Percentiles rank a stretch among this genome's conserved stretches.
These are phyloP conservation scores for Salmo trutta DNA, from an alignment of 2,797 vertebrate genomes.

Conservation along the genomic window DNA sequence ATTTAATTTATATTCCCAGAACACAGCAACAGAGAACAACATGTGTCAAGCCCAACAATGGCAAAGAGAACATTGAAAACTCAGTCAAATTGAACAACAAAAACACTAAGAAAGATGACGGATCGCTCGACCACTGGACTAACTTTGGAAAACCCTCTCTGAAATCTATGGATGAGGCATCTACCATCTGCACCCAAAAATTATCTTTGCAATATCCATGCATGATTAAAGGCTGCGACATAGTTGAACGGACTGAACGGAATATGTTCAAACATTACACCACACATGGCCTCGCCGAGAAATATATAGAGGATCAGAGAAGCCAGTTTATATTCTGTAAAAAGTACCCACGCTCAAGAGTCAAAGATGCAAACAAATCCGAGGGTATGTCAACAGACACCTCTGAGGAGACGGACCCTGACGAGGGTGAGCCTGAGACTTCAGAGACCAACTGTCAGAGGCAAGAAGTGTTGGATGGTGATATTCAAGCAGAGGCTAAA, in stretches of 20 bases:
- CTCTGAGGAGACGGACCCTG: conserved; percentile 62
- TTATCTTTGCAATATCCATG: conserved; percentile 92
- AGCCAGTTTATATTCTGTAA: conserved; percentile 93
- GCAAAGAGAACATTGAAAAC: conserved; percentile 82
- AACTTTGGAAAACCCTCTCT: conserved; percentile 88
- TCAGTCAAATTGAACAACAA: conserved; percentile 77
- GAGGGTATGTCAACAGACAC: conserved; percentile 63
- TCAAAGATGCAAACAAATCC: conserved; percentile 72
- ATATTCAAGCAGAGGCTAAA: conserved; percentile 64
- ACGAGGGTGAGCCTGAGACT: conserved; percentile 50
- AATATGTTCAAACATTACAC: conserved; percentile 95
- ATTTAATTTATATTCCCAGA: conserved; percentile 83
- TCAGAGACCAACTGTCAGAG: conserved; percentile 48
- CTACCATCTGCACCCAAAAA: conserved; percentile 88
- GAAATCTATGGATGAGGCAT: conserved; percentile 89
- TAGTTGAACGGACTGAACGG: conserved; percentile 89
- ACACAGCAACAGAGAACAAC: conserved; percentile 59
- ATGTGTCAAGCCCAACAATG: conserved; percentile 72
- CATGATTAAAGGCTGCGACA: conserved; percentile 96
- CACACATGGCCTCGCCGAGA: conserved; percentile 92
- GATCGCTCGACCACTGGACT: conserved; percentile 77
- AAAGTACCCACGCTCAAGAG: conserved; percentile 75
- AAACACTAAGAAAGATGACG: conserved; percentile 70
- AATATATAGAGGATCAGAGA: conserved; percentile 90
- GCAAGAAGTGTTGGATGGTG: conserved; percentile 53